phyloP scores from a whole-genome alignment of 2,797 vertebrate species.

The Chelmon rostratus region DNA sequence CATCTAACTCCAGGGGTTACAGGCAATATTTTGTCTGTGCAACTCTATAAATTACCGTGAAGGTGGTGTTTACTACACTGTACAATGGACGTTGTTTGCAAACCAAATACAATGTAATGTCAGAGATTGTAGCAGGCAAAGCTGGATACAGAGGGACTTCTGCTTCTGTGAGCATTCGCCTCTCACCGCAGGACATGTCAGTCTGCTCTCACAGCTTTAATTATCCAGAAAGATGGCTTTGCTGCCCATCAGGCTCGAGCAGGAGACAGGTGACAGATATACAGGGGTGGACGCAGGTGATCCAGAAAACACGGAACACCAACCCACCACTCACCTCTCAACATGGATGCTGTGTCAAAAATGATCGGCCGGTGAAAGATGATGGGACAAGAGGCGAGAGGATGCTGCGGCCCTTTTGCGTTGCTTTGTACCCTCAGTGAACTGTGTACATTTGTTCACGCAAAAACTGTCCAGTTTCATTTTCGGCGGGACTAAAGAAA shows the following conservation, averaged over 20 bases:
- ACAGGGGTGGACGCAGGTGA: conserved; percentile 36
- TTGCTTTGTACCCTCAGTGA: conserved; percentile 24
- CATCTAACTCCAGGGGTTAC: conserved; percentile 42
- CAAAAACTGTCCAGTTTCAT: conserved; percentile 51
- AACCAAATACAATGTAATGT: conserved; percentile 18
- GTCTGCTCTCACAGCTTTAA: conserved; percentile 56
- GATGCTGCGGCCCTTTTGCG: conserved; percentile 15
- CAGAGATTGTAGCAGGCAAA: conserved; percentile 23
- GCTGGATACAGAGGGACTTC: conserved; percentile 49
- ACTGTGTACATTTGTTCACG: conserved; percentile 28
- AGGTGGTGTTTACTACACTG: conserved; percentile 39
- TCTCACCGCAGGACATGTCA: conserved; percentile 58
- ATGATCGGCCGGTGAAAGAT: conserved; percentile 10
- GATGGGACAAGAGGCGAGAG: conserved; percentile 12
- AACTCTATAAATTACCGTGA: conserved; percentile 34
- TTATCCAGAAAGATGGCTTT: conserved; percentile 63
- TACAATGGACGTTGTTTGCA: conserved; percentile 18
- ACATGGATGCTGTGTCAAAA: conserved; percentile 47
- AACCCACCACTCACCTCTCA: conserved; percentile 32
- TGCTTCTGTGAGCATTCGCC: conserved; percentile 62
- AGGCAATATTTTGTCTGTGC: conserved; percentile 39
- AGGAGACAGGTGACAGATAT: conserved; percentile 47
- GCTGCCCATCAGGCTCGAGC: conserved; percentile 46
- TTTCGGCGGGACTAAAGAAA: conserved; percentile 56
- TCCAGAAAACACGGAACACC: conserved; percentile 36